A percentile compares a stretch with the other conserved stretches of the same genome.
Conservation (phyloP, 2,797 vertebrate genomes). For the Enteromius viviparus region DNA sequence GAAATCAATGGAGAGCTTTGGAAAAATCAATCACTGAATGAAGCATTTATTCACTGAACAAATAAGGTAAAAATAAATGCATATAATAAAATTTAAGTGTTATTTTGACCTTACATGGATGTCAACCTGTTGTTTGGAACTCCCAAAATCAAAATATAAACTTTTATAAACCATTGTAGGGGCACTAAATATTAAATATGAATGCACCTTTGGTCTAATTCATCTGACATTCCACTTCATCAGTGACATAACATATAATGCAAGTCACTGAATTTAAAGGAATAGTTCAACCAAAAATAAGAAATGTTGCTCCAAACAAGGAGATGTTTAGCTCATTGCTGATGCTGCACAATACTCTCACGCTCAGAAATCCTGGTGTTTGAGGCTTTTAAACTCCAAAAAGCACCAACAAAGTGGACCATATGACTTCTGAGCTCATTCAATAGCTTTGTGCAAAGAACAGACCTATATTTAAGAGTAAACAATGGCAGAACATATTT, state of each 20-base stretch:
- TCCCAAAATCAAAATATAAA: too few species aligned
- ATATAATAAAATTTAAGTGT: too few species aligned
- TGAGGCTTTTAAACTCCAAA: background rate
- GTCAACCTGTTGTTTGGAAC: too few species aligned
- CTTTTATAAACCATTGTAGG: too few species aligned
- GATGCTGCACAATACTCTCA: background rate
- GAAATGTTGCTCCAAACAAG: background rate
- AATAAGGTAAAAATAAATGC: too few species aligned
- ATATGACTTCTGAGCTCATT: background rate
- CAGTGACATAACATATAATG: slow-evolving; percentile 38
- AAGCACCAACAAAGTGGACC: background rate
- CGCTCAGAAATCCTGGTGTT: background rate
- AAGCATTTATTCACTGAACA: too few species aligned
- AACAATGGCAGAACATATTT: background rate
- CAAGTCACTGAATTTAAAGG: slow-evolving; percentile 50
- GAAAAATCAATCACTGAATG: too few species aligned
- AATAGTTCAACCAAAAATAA: slow-evolving; percentile 12
- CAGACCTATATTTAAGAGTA: background rate
- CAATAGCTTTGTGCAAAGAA: slow-evolving; percentile 6
- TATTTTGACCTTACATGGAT: too few species aligned
- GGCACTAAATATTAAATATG: background rate
- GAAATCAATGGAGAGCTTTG: too few species aligned
- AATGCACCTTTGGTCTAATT: slow-evolving; percentile 37
- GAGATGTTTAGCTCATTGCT: background rate
- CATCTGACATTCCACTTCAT: slow-evolving; percentile 58